phyloP scores from a whole-genome alignment of 2,888 invertebrate species.

The Euclidia mi region DNA sequence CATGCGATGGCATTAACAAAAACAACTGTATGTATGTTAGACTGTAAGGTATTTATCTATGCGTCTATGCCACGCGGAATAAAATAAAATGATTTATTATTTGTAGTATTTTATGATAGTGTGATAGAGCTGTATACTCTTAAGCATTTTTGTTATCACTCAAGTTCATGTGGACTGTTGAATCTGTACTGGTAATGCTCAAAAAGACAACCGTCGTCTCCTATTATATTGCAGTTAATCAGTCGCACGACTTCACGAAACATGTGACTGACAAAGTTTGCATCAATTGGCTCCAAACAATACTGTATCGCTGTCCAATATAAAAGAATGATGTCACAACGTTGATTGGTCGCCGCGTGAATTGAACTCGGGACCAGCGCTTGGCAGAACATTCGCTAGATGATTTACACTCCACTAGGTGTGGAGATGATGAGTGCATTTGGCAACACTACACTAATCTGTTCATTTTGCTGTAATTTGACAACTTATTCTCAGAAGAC shows the following conservation, averaged over 20 bases:
- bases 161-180: too few species aligned
- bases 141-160: too few species aligned
- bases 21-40: too few species aligned
- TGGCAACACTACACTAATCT: constrained; percentile 42
- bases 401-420: constrained; percentile 53
- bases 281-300: constrained; percentile 26
- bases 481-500: constrained; percentile 24
- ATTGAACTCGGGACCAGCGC: constrained; percentile 16
- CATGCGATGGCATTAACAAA: constrained; percentile 2
- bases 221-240: not conserved
- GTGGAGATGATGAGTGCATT: constrained; percentile 42
- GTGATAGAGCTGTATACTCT: too few species aligned
- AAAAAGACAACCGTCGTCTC: too few species aligned
- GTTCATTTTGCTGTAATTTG: constrained; percentile 40
- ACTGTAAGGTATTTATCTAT: too few species aligned
- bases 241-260: not conserved
- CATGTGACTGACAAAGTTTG: constrained; percentile 5
- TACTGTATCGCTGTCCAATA: constrained; percentile 46
- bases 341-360: constrained; percentile 17
- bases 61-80: too few species aligned
- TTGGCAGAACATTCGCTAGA: constrained; percentile 39
- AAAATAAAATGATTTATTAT: not conserved
- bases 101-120: not conserved
- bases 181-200: not conserved
- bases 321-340: constrained; percentile 43